Evolutionary conservation across 2,113 vertebrate genomes (phyloP).

Genomic region (Marmota monax): DNA sequence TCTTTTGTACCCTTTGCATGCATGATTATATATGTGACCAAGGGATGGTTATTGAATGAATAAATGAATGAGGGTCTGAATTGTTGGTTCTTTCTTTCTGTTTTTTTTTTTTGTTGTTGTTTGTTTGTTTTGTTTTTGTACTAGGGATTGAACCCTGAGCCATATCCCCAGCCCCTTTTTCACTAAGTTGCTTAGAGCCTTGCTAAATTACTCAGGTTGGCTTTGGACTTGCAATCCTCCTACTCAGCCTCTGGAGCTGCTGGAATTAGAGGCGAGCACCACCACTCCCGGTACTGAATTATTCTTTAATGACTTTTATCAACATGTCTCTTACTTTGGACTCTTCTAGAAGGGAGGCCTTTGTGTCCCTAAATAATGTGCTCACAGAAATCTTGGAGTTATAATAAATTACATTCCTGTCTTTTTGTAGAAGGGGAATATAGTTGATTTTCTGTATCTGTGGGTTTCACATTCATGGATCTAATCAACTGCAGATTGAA

Average conservation of each 20-base stretch:
- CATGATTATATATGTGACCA: not conserved
- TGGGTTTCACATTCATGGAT: not conserved
- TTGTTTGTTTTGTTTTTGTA: too few relatives aligned
- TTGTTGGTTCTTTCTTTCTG: not conserved
- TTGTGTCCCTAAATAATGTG: not conserved
- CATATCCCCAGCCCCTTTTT: too few relatives aligned
- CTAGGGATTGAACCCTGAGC: too few relatives aligned
- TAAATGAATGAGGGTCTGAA: not conserved
- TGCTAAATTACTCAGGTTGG: too few relatives aligned
- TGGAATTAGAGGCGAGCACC: too few relatives aligned
- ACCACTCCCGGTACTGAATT: not conserved
- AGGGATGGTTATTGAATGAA: not conserved
- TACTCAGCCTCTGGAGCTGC: too few relatives aligned
- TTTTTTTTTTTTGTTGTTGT: too few relatives aligned
- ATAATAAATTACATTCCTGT: not conserved
- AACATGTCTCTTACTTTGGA: not conserved
- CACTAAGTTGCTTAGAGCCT: too few relatives aligned
- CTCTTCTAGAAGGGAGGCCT: not conserved
- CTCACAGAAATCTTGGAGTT: not conserved
- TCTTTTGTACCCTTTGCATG: fast-evolving
- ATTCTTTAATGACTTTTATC: not conserved
- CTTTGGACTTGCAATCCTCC: too few relatives aligned
- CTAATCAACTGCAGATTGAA: not conserved
- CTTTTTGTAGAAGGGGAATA: not conserved
- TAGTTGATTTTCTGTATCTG: not conserved